phyloP scores from a whole-genome alignment of 2,113 vertebrate species.

The Tachysurus vachellii region DNA sequence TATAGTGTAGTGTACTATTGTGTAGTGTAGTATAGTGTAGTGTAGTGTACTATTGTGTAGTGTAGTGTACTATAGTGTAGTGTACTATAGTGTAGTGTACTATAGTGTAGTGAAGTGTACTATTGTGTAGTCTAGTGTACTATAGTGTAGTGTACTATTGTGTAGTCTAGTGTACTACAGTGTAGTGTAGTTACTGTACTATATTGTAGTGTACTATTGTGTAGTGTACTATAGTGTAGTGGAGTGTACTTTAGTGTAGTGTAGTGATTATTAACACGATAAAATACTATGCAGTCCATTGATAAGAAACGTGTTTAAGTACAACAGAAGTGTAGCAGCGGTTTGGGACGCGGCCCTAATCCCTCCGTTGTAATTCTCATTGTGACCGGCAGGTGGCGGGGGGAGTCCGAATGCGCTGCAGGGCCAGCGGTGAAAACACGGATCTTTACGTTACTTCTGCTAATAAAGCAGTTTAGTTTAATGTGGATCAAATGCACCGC shows the following conservation, averaged over 20 bases:
- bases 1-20: too few species aligned
- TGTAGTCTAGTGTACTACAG: too few species aligned
- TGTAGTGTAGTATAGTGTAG: not conserved
- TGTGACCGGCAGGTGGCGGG: slow-evolving; percentile 20
- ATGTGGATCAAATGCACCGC: not conserved
- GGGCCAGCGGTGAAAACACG: not conserved
- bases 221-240: not conserved
- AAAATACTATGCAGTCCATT: not conserved
- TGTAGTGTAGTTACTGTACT: not conserved
- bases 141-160: too few species aligned
- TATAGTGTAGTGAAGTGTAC: not conserved
- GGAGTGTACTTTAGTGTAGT: not conserved
- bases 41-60: too few species aligned
- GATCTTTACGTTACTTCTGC: not conserved
- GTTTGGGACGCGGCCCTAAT: slow-evolving; percentile 1
- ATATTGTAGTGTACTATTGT: not conserved
- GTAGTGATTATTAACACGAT: not conserved
- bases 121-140: not conserved
- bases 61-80: not conserved
- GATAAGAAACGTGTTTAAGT: not conserved
- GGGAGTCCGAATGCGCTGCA: not conserved
- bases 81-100: too few species aligned
- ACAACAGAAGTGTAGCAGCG: not conserved
- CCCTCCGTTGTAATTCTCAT: not conserved
- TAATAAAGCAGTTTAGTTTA: not conserved